Evolutionary conservation across 2,797 vertebrate genomes (phyloP), one percentile per base, ranked within the genome.

Genomic region (Mormyrops boulengeri): DNA sequence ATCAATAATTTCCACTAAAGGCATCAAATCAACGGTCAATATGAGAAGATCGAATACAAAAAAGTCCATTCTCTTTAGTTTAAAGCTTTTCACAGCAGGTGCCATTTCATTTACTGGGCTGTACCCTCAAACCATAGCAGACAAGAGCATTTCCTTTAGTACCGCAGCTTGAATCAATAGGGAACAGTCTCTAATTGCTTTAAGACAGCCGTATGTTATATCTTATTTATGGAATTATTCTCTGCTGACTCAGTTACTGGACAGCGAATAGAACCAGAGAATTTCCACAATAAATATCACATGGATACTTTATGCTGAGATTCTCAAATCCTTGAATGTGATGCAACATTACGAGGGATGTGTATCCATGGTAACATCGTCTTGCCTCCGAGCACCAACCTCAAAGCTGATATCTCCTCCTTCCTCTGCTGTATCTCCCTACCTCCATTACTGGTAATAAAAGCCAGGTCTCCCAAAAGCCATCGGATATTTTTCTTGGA

Each of bases 71-170:
- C 77, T 86, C 4, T 85, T 89, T 44, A 80, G 89, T 90, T 90
- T 89, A 90, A 91, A 90, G 89, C 66, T 55, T 90, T 60, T 90
- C 92, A 66, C 91, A 91, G 91, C 90, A 91, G 90, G 91, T 88
- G 84, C 7, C 17, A n/a, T 47, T 3, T 88, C 60, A 88, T 62
- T 89, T 90, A 92, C 91, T 91, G 88, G 89, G 30, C 52, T 73
- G 38, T 41, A 82, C 86, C 89, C 88, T 30, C 41, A 88, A 85
- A 66, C 89, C 84, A 44, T 30, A 53, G 26, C 30, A n/a, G 53
- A 19, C 26, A 55, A n/a, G 30, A 89, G 62, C 7, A 77, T 44
- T 26, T 30, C 73, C 50, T 11, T 41, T 47, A 22, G 8, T 11
- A 50, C 9, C 2, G 4, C n/a, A 17, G 57, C 47, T 8, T 69